Conservation (phyloP, 2,113 vertebrate genomes). For the Osmerus mordax region DNA sequence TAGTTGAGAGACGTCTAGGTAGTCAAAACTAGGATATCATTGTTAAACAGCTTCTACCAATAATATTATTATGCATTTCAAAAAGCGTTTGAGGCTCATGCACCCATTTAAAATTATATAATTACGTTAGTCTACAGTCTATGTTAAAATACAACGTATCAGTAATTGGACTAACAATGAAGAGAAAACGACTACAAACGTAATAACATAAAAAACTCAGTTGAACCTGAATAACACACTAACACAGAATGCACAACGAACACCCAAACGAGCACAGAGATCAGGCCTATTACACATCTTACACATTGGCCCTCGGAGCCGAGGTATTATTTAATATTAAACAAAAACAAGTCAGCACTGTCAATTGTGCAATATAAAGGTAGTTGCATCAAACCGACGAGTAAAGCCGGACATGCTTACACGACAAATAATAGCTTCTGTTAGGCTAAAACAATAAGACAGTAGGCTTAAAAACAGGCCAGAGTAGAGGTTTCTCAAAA, state of each 20-base stretch:
- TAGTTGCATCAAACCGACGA: conserved; percentile 76
- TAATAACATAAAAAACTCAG: conserved; percentile 51
- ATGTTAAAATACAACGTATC: conserved; percentile 54
- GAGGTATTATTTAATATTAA: conserved; percentile 81
- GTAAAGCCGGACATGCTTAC: conserved; percentile 63
- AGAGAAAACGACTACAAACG: conserved; percentile 52
- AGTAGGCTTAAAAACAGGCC: conserved; percentile 55
- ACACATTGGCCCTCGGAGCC: conserved; percentile 71
- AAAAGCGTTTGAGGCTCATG: conserved; percentile 45
- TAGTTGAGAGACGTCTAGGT: conserved; percentile 70
- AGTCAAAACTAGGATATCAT: conserved; percentile 57
- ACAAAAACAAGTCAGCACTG: conserved; percentile 73
- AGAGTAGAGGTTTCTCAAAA: conserved; percentile 35
- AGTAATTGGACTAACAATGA: conserved; percentile 49
- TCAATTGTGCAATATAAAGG: conserved; percentile 93
- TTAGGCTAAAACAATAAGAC: conserved; percentile 58
- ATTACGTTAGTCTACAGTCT: conserved; percentile 31
- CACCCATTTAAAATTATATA: conserved; percentile 40
- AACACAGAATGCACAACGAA: conserved; percentile 80
- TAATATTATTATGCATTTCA: conserved; percentile 42
- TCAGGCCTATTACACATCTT: conserved; percentile 82
- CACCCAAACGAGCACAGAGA: conserved; percentile 83
- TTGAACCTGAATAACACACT: conserved; percentile 83
- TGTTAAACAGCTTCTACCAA: conserved; percentile 47
- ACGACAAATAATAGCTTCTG: conserved; percentile 61